Base-by-base conservation (phyloP, 2,888 invertebrate genomes). In the Cryptocheilus praepositus region DNA sequence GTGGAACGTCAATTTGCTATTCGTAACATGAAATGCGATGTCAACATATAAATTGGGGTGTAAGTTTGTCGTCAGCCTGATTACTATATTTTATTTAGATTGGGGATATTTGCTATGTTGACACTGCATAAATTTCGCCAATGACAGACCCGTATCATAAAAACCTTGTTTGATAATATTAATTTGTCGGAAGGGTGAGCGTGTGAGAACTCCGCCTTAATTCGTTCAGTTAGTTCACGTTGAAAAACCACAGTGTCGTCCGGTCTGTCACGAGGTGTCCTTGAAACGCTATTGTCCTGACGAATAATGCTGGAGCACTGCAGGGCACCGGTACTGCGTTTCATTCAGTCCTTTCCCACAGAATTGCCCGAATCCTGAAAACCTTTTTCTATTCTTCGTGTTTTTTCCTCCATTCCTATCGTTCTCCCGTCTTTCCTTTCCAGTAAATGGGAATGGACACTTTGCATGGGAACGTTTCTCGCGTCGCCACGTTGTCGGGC, bases 291-390 rank as follows among this genome's bases (percentile, higher is more conserved):
- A 75, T 79, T 79, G 73, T 77, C 69, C 73, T 46, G 55, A 13
- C n/a, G 74, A 76, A 85, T 85, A 85, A 85, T 83, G 80, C 81
- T 71, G 70, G 74, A 79, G 81, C 81, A 76, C 80, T 76, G 73
- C 83, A 77, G 80, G 82, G 82, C 79, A 79, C 78, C 80, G 71
- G 73, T 73, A 67, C 70, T 61, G 65, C 59, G 79, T 79, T 36
- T 81, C 80, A 72, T 76, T 82, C 74, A 77, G 77, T 81, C 73
- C 71, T 83, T 87, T 86, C 86, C 85, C 86, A 87, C 85, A 86
- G 82, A 81, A 70, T 84, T 80, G 83, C 78, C 83, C 76, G 79
- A 86, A 87, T 83, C 75, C 80, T 83, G 83, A 83, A 87, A 87
- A 85, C 76, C 82, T 82, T 85, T 76, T 83, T 83, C 83, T 81